Conservation (phyloP, 2,113 vertebrate genomes). For the Erpornis zantholeuca region DNA sequence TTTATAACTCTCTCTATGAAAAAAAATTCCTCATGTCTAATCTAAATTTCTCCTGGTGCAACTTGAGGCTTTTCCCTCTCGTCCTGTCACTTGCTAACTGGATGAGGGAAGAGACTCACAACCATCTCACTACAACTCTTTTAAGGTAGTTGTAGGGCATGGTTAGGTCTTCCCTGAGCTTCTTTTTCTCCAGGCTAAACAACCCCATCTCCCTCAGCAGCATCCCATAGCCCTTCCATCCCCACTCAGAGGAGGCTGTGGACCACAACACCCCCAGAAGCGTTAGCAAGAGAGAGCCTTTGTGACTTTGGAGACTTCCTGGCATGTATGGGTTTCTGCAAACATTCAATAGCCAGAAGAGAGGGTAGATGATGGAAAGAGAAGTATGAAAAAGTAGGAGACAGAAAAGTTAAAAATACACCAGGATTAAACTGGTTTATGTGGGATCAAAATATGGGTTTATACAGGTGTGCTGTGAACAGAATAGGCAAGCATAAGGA, state of each 20-base stretch:
- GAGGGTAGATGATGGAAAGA: not conserved
- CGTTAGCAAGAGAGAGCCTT: not conserved
- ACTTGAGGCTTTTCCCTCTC: rapidly evolving
- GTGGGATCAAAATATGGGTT: not conserved
- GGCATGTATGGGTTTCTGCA: not conserved
- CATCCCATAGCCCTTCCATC: not conserved
- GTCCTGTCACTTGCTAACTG: not conserved
- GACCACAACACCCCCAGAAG: not conserved
- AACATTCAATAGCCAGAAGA: not conserved
- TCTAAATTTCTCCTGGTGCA: not conserved
- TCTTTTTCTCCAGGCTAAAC: not conserved
- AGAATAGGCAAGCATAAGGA: not conserved
- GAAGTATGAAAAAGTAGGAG: not conserved
- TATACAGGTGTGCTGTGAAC: not conserved
- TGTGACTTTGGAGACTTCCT: not conserved
- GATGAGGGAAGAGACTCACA: not conserved
- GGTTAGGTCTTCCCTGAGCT: not conserved
- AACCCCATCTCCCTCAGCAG: not conserved
- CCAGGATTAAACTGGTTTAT: not conserved
- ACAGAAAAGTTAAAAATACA: not conserved
- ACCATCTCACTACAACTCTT: not conserved
- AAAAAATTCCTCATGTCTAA: not conserved
- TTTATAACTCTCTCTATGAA: not conserved
- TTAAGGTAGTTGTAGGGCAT: not conserved
- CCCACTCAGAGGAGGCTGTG: not conserved